Evolutionary conservation across 2,888 invertebrate species (phyloP).

Genomic region (Parochlus steinenii): DNA sequence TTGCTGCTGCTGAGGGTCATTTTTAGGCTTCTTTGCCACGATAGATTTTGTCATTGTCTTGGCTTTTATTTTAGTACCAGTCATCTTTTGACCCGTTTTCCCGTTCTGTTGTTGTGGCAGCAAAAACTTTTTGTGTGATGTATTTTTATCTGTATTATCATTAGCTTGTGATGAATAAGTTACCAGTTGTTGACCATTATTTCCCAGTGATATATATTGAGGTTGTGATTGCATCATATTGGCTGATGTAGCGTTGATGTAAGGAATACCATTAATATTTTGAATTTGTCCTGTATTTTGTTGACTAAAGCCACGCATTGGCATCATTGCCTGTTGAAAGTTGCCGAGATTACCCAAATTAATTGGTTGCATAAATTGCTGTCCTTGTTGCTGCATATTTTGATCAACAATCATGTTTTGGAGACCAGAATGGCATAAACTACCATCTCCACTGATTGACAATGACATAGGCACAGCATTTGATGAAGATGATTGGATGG

Average conservation of each 20-base stretch:
- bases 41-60: not conserved
- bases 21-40: slow-evolving; percentile 8
- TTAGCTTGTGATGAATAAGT: slow-evolving; percentile 14
- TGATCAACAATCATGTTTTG: slow-evolving; percentile 12
- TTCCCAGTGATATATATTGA: slow-evolving; percentile 12
- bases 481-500: slow-evolving; percentile 6
- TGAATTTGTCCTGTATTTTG: slow-evolving; percentile 1
- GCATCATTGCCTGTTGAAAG: slow-evolving; percentile 11
- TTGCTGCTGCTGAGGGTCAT: slow-evolving; percentile 7
- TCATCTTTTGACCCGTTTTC: not conserved
- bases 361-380: slow-evolving; percentile 12
- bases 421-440: too few species aligned
- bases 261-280: slow-evolving; percentile 7
- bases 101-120: slow-evolving; percentile 7
- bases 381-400: slow-evolving; percentile 12
- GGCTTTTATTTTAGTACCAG: not conserved
- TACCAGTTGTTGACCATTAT: slow-evolving; percentile 14
- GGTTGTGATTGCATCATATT: slow-evolving; percentile 16
- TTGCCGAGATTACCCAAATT: slow-evolving; percentile 8
- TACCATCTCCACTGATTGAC: slow-evolving; percentile 7
- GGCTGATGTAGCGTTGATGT: slow-evolving; percentile 11
- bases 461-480: slow-evolving; percentile 6
- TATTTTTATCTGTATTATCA: slow-evolving; percentile 5
- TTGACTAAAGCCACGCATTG: slow-evolving; percentile 12
- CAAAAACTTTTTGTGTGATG: slow-evolving; percentile 5